Evolutionary conservation across 2,797 vertebrate genomes (phyloP).

Genomic region (Valencia hispanica): DNA sequence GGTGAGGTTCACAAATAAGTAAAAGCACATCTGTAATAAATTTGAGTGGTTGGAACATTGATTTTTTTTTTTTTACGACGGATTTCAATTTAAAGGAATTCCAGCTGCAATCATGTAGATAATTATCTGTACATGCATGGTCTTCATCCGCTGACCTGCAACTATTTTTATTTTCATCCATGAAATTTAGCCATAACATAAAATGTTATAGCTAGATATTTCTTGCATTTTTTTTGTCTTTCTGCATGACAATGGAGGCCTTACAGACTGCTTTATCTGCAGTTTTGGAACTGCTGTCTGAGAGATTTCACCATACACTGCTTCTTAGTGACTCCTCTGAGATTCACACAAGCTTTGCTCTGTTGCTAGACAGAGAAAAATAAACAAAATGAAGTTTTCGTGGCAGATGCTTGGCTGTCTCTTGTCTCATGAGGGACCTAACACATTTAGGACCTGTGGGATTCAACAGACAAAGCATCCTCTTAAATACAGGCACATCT

Average conservation of each 20-base stretch:
- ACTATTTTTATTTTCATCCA: too few species aligned
- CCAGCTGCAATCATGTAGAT: neutral
- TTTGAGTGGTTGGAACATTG: neutral
- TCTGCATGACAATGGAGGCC: constrained; percentile 20
- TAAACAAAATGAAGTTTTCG: constrained; percentile 22
- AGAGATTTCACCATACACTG: constrained; percentile 22
- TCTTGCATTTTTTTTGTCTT: neutral
- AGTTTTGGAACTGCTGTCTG: constrained; percentile 20
- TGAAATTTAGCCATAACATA: neutral
- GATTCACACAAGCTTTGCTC: constrained; percentile 29
- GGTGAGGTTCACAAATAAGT: constrained; percentile 8
- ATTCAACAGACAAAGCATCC: constrained; percentile 53
- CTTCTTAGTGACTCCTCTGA: constrained; percentile 26
- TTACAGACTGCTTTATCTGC: constrained; percentile 12
- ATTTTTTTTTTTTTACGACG: too few species aligned
- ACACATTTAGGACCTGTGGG: constrained; percentile 59
- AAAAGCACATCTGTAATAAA: neutral
- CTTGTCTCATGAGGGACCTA: constrained; percentile 56
- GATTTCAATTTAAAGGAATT: neutral
- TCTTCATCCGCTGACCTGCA: neutral
- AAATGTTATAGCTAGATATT: neutral
- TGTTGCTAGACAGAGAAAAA: constrained; percentile 37
- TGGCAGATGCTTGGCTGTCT: constrained; percentile 48
- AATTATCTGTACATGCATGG: neutral
- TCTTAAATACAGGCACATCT: constrained; percentile 36